Evolutionary conservation across 2,797 vertebrate species (phyloP).

Genomic region (Callimico goeldii): DNA sequence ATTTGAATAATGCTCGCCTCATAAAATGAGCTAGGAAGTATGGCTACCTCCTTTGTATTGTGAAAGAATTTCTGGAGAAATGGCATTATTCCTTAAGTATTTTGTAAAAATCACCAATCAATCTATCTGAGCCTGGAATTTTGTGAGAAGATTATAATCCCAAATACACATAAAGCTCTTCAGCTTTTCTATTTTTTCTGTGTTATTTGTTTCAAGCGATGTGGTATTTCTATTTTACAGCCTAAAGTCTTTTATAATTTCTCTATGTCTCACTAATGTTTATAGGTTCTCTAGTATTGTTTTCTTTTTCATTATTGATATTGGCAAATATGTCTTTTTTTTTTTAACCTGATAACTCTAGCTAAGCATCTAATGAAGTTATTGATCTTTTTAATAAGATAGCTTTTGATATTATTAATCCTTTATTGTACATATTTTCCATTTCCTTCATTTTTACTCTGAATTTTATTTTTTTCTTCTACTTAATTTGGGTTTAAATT

Average conservation of each 20-base stretch:
- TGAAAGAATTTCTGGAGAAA: not conserved
- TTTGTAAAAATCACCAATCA: not conserved
- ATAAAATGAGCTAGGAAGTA: not conserved
- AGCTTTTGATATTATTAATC: not conserved
- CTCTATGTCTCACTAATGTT: not conserved
- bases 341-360: not conserved
- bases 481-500: not conserved
- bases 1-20: not conserved
- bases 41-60: not conserved
- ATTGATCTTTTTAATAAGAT: not conserved
- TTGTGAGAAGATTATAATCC: not conserved
- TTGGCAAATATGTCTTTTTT: not conserved
- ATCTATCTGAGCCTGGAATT: not conserved
- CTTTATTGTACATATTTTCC: not conserved
- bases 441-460: not conserved
- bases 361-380: not conserved
- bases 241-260: not conserved
- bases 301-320: not conserved
- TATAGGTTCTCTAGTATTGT: not conserved
- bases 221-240: not conserved
- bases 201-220: not conserved
- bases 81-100: not conserved
- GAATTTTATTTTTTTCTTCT: constrained; percentile 5
- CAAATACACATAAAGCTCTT: not conserved
- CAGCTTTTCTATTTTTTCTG: not conserved